Evolutionary conservation across 2,888 invertebrate genomes (phyloP), one percentile per base, ranked within the genome.

Genomic region (Aromia moschata): DNA sequence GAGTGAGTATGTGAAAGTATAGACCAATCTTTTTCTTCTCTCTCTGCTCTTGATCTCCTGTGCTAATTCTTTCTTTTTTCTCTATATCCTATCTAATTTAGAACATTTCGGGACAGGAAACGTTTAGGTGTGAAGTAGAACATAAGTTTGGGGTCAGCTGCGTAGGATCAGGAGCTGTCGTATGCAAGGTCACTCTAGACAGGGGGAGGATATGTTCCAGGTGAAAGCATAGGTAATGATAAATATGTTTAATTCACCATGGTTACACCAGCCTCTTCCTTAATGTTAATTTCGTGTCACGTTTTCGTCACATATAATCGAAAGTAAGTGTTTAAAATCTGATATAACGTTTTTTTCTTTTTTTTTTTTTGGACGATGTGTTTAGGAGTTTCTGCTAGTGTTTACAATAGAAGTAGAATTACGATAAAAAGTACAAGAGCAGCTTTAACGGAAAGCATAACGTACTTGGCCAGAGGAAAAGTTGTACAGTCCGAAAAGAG

Each of bases 151-250:
- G 95, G 55, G 89, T 94, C 70, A 91, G 91, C 37, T 96, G 96
- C 78, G 89, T 94, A 67, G 91, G 93, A 67, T 91, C 93, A 40
- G 97, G 97, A 45, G 87, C 91, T 5, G 93, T 97, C 43, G 84
- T 90, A 49, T 96, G 95, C 77, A 86, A 91, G 74, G 93, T 96
- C 62, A 86, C 91, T 62, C 83, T 97, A 65, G 94, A 95, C 82
- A 88, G 95, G 75, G 94, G n/a, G 94, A 57, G 97, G 96, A 15
- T 98, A 94, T 82, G 95, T 97, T 60, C 95, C 96, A 10, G 97
- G 96, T 1, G 96, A 97, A 82, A 93, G 91, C 76, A 91, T 97
- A 79, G 87, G 89, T 71, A 88, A 61, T 55, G 14, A 18, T 7
- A 7, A n/a, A n/a, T n/a, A n/a, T n/a, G n/a, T n/a, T n/a, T n/a